A percentile compares a stretch with the other conserved stretches of the same genome.
phyloP scores from a whole-genome alignment of 1,140 invertebrate genomes.

The Stratiolaelaps scimitus region DNA sequence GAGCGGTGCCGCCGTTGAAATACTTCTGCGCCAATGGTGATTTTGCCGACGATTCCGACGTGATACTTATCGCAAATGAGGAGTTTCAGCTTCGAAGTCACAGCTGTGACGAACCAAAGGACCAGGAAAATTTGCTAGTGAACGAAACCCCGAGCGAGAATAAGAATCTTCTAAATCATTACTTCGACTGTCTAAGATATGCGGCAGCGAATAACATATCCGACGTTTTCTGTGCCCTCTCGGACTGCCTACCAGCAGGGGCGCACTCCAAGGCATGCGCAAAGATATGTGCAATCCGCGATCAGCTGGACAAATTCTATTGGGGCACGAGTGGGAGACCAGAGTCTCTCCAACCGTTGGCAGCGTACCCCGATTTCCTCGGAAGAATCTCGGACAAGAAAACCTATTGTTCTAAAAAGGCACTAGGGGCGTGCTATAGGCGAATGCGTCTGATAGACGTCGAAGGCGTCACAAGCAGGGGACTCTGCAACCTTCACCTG shows the following conservation, averaged over 20 bases:
- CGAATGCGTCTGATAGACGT: not conserved
- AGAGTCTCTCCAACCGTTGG: not conserved
- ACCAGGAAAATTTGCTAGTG: too few relatives aligned
- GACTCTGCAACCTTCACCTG: too few relatives aligned
- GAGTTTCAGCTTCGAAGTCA: too few relatives aligned
- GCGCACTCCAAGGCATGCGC: constrained; percentile 5
- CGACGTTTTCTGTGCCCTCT: constrained; percentile 13
- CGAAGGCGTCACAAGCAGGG: not conserved
- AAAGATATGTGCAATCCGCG: too few relatives aligned
- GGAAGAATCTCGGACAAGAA: not conserved
- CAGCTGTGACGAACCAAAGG: too few relatives aligned
- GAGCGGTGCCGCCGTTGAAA: not conserved
- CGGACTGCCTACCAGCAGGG: not conserved
- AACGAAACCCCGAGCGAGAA: too few relatives aligned
- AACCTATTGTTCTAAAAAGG: not conserved
- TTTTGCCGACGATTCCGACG: not conserved
- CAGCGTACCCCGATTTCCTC: not conserved
- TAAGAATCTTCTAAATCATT: not conserved
- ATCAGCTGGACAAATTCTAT: too few relatives aligned
- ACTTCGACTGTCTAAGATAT: not conserved
- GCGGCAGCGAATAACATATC: not conserved
- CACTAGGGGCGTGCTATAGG: not conserved
- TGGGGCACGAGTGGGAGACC: not conserved
- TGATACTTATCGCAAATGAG: not conserved
- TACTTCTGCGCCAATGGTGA: not conserved